Conservation (phyloP, 2,113 vertebrate species). For the Meriones unguiculatus region DNA sequence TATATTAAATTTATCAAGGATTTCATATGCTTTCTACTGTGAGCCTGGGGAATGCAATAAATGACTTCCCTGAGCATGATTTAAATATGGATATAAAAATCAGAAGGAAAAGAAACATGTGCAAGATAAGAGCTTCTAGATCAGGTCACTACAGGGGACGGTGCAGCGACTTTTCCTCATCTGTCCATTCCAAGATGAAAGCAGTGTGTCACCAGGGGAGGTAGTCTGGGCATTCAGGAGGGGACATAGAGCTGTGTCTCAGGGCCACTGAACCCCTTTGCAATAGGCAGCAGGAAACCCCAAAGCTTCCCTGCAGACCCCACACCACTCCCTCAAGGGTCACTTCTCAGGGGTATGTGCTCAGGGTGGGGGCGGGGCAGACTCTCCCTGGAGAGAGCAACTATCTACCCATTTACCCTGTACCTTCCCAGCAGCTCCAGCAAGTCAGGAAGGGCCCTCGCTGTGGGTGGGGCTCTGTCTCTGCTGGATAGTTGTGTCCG, state of each 20-base stretch:
- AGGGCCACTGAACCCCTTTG: background rate
- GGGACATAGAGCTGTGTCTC: background rate
- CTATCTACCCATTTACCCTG: background rate
- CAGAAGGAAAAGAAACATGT: constrained; percentile 26
- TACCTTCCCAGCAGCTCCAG: background rate
- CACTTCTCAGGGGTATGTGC: background rate
- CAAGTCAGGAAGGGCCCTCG: background rate
- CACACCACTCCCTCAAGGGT: accelerated
- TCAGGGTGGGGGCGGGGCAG: background rate
- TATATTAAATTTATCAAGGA: constrained; percentile 73
- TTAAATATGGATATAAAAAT: constrained; percentile 63
- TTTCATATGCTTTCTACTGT: constrained; percentile 51
- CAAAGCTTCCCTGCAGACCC: background rate
- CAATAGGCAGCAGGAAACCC: background rate
- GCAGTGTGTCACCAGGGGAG: accelerated
- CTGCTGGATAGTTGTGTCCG: background rate
- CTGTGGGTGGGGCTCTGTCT: background rate
- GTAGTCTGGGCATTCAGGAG: background rate
- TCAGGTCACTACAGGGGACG: background rate
- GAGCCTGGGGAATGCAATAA: constrained; percentile 69
- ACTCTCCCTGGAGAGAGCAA: background rate
- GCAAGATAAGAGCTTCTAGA: background rate
- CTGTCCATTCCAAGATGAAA: background rate
- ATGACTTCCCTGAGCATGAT: constrained; percentile 62
- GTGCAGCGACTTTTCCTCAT: background rate